phyloP scores from a whole-genome alignment of 2,797 vertebrate species.

The Sebastes ruberrimus region DNA sequence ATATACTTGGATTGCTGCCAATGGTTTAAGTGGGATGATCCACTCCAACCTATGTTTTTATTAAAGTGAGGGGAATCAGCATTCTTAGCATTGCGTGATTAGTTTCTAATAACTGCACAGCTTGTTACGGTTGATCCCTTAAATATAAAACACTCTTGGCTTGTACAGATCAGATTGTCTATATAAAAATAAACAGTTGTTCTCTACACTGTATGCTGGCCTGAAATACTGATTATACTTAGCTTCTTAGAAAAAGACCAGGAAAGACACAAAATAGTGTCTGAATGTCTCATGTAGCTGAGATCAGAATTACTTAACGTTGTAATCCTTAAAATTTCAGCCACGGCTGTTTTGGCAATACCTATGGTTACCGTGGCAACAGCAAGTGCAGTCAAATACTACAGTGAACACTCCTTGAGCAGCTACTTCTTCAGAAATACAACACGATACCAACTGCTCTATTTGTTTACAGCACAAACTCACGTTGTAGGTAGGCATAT shows the following conservation, averaged over 20 bases:
- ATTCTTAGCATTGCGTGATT: not conserved
- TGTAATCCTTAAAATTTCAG: not conserved
- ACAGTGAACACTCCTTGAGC: not conserved
- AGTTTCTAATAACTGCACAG: slow-evolving; percentile 7
- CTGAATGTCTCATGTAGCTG: not conserved
- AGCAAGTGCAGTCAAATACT: not conserved
- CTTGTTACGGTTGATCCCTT: not conserved
- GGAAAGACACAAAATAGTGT: not conserved
- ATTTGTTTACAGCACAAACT: not conserved
- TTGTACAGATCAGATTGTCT: slow-evolving; percentile 7
- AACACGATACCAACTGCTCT: not conserved
- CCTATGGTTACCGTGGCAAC: not conserved
- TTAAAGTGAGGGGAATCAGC: not conserved
- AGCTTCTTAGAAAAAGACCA: not conserved
- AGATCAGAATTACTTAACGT: not conserved
- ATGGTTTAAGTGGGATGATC: not conserved
- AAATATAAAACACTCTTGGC: slow-evolving; percentile 26
- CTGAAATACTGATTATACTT: slow-evolving; percentile 8
- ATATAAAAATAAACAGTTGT: not conserved
- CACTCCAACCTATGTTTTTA: not conserved
- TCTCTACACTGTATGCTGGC: not conserved
- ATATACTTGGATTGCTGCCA: not conserved
- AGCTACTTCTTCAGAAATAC: not conserved
- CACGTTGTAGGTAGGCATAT: not conserved
- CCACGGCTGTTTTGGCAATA: not conserved